A percentile compares a stretch with the other conserved stretches of the same genome.
phyloP scores from a whole-genome alignment of 2,888 invertebrate species.

The Muschampia staudingeri region DNA sequence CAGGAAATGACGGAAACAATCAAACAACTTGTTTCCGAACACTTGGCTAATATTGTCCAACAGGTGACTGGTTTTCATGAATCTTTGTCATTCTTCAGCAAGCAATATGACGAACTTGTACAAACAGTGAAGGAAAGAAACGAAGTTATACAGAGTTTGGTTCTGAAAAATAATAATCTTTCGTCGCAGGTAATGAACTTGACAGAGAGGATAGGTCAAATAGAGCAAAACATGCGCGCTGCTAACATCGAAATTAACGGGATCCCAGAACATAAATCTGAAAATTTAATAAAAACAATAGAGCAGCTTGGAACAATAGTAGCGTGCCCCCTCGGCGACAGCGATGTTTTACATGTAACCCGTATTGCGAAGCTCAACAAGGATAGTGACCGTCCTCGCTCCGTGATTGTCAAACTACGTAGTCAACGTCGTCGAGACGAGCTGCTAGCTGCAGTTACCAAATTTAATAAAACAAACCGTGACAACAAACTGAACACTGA shows the following conservation, averaged over 20 bases:
- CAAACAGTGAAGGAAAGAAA: slow-evolving; percentile 26
- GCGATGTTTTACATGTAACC: slow-evolving; percentile 39
- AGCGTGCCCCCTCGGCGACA: background rate
- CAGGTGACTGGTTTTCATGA: slow-evolving; percentile 34
- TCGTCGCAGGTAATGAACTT: too few relatives aligned
- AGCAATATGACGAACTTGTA: slow-evolving; percentile 30
- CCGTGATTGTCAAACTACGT: slow-evolving; percentile 40
- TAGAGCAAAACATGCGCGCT: slow-evolving; percentile 34
- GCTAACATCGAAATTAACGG: slow-evolving; percentile 21
- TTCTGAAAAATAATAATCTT: background rate
- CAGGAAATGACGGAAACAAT: slow-evolving; percentile 26
- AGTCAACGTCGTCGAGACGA: slow-evolving; percentile 42
- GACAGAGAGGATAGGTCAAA: too few relatives aligned
- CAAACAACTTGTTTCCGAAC: slow-evolving; percentile 28
- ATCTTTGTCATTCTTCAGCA: slow-evolving; percentile 23
- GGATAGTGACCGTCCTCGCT: slow-evolving; percentile 32
- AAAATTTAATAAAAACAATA: slow-evolving; percentile 23
- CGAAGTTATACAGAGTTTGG: slow-evolving; percentile 16
- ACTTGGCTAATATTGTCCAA: slow-evolving; percentile 16
- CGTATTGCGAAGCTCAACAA: slow-evolving; percentile 40
- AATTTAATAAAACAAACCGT: slow-evolving; percentile 17
- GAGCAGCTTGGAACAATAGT: slow-evolving; percentile 23
- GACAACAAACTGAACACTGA: slow-evolving; percentile 40
- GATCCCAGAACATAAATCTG: slow-evolving; percentile 27
- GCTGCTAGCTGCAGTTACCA: slow-evolving; percentile 39